phyloP scores from a whole-genome alignment of 2,888 invertebrate genomes.

The Dioctria linearis region DNA sequence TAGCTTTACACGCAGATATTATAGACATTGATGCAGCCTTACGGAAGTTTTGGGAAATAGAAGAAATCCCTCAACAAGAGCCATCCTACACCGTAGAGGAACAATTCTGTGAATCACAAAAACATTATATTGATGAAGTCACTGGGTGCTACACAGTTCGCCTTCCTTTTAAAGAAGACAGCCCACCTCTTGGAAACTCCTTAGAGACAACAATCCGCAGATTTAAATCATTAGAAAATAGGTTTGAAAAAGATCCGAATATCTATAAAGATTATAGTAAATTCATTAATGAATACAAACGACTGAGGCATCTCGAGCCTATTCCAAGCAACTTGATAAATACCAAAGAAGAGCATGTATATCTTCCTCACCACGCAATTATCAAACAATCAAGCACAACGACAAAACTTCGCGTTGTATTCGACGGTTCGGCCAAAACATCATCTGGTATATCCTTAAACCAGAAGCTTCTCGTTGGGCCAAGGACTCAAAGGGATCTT shows the following conservation, averaged over 20 bases:
- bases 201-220: no score
- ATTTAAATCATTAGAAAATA: no score
- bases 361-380: background rate
- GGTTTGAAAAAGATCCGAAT: no score
- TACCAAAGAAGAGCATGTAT: no score
- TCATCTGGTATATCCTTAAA: background rate
- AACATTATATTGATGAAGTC: background rate
- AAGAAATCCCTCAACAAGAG: background rate
- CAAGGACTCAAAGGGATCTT: no score
- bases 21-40: background rate
- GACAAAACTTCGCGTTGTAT: no score
- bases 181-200: no score
- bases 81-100: background rate
- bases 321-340: background rate
- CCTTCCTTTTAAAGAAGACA: no score
- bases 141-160: background rate
- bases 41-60: slow-evolving; percentile 1
- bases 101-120: background rate
- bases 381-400: background rate
- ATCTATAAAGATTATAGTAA: background rate
- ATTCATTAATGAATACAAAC: background rate
- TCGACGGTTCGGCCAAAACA: no score
- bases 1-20: background rate
- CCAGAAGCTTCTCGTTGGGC: background rate
- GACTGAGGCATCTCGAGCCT: background rate